A percentile compares a stretch with the other conserved stretches of the same genome.
Evolutionary conservation across 1,140 invertebrate species (phyloP).

Genomic region (Eulimnadia texana): DNA sequence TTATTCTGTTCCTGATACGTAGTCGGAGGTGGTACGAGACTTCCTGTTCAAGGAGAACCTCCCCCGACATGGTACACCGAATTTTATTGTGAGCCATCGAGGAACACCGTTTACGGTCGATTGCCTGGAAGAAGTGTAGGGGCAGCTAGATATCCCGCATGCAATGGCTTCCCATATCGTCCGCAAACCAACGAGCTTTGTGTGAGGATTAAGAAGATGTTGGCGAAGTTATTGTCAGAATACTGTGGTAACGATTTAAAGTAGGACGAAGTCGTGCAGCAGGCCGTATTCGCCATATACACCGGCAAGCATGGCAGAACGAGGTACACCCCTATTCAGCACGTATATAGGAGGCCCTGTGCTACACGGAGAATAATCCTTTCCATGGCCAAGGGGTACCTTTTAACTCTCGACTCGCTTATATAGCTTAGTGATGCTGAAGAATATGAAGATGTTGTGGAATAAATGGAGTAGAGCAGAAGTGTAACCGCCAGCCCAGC

Average conservation of each 20-base stretch:
- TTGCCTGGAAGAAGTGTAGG: neutral
- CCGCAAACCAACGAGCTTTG: slow-evolving; percentile 19
- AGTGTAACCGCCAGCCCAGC: too few relatives aligned
- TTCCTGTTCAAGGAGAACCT: slow-evolving; percentile 21
- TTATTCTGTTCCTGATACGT: slow-evolving; percentile 19
- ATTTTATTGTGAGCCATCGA: slow-evolving; percentile 17
- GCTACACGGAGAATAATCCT: neutral
- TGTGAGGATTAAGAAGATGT: slow-evolving; percentile 18
- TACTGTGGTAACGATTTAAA: slow-evolving; percentile 19
- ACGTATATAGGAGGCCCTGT: slow-evolving; percentile 29
- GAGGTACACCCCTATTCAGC: slow-evolving; percentile 28
- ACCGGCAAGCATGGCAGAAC: slow-evolving; percentile 26
- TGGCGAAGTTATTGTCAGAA: slow-evolving; percentile 12
- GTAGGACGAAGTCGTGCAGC: slow-evolving; percentile 24
- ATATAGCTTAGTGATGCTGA: too few relatives aligned
- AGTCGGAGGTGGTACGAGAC: slow-evolving; percentile 21
- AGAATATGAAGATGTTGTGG: too few relatives aligned
- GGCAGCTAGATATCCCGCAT: slow-evolving; percentile 13
- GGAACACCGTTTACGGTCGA: slow-evolving; percentile 18
- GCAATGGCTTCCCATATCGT: neutral
- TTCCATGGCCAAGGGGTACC: neutral
- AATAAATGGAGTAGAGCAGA: too few relatives aligned
- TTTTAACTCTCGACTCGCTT: too few relatives aligned
- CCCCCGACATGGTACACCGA: slow-evolving; percentile 17
- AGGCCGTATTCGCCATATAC: slow-evolving; percentile 23